Base-by-base conservation (phyloP, 2,888 invertebrate genomes). In the Lasioglossum villosulum region DNA sequence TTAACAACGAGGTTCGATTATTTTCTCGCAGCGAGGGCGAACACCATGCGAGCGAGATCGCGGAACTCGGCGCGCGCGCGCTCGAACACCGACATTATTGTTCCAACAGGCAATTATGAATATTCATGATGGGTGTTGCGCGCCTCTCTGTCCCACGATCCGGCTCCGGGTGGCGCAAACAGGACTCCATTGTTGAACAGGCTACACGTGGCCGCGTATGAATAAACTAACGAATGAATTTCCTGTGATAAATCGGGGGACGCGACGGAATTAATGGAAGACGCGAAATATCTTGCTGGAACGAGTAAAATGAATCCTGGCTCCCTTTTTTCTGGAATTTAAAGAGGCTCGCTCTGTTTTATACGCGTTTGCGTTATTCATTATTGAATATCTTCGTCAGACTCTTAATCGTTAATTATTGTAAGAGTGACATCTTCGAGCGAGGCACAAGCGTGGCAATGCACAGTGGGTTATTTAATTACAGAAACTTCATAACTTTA, bases 71-170 rank as follows among this genome's bases (percentile, higher is more conserved):
- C 16, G 48, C 19, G 19, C 30, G 19, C 30, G 14, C 30, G 4
- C 63, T 27, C 63, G 63, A 63, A 63, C 63, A 63, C 63, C 63
- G 63, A 27, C 63, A 63, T 63, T 63, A 63, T 63, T 63, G 63
- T 63, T 63, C 63, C 30, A 63, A 63, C 63, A 63, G 63, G 63
- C 63, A 63, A 63, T 63, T 63, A 63, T 63, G 63, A 63, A 63
- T 63, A 63, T 63, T 63, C 63, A 63, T 63, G 30, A 27, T 56
- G 56, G 56, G 56, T n/a, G 56, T 56, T 6, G 63, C 30, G n/a
- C 56, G 56, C n/a, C 56, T n/a, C 56, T 56, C 30, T 30, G 63
- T 63, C 30, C 63, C 63, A 27, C 16, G 63, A 16, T 16, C 16
- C 63, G 63, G 63, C 27, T 27, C 63, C 12, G 30, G 16, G 16